Evolutionary conservation across 2,797 vertebrate genomes (phyloP).

Genomic region (Zonotrichia albicollis): DNA sequence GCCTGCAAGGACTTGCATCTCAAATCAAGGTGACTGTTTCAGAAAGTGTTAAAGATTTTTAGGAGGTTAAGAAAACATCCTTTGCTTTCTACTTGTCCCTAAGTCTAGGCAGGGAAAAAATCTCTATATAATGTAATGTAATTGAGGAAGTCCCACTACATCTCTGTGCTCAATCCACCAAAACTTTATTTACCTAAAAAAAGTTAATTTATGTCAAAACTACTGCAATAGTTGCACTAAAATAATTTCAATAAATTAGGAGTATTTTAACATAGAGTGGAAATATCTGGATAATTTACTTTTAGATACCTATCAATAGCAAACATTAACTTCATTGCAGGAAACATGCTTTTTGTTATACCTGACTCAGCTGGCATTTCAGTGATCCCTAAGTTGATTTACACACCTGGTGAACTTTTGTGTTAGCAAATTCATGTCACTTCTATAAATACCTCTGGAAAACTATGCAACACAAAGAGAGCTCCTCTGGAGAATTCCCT

Average conservation of each 20-base stretch:
- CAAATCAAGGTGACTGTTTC: neutral
- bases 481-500: neutral
- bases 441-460: neutral
- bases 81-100: neutral
- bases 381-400: neutral
- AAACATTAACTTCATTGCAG: neutral
- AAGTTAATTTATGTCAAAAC: neutral
- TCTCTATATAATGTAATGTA: neutral
- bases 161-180: neutral
- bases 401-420: neutral
- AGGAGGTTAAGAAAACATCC: neutral
- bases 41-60: neutral
- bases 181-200: neutral
- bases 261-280: neutral
- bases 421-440: neutral
- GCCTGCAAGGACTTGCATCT: neutral
- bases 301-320: neutral
- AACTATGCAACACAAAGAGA: neutral
- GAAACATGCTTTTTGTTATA: neutral
- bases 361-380: neutral
- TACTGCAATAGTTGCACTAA: neutral
- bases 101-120: neutral
- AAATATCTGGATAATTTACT: neutral
- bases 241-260: neutral
- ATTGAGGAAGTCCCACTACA: neutral